Evolutionary conservation across 64 coral and sea anemone genomes (phyloP), one percentile per base, ranked within the genome.

Genomic region (Dendrophyllia cribrosa): DNA sequence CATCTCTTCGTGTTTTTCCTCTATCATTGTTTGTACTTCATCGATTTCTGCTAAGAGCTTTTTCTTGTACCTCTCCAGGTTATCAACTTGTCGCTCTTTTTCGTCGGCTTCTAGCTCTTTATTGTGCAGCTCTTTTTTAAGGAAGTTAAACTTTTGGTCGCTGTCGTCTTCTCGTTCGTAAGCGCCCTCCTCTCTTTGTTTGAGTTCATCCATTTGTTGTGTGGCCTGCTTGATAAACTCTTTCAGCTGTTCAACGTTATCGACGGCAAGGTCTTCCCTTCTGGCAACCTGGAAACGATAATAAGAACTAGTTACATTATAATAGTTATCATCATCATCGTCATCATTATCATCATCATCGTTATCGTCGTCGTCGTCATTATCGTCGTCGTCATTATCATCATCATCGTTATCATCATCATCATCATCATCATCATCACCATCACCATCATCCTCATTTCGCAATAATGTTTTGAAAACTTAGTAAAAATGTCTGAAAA

Each of bases 91-190:
- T 20, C 80, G 80, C 45, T 67, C 44, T 0, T 51, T 67, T 3
- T 84, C 80, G 8, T 84, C 80, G 8, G 80, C 80, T 50, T 64
- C 59, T 20, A 7, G 15, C 4, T 22, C 44, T 12, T 23, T 67
- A 43, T 43, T 67, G 44, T 68, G 80, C 9, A 68, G 4, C 21
- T 65, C 59, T 22, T 68, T 34, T 23, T 9, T n/a, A 3, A 84
- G 62, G 62, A 84, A 84, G 25, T 17, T 84, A 19, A 67, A 12
- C 62, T 84, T 84, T 68, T 68, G 43, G 44, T 84, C 80, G 62
- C 80, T 66, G 21, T 67, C 80, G 43, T 84, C 80, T 46, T 62
- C 80, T 48, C 80, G 65, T 44, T 84, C 80, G 62, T 49, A 67
- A 51, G 80, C 80, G 10, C 46, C 17, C 22, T 63, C 80, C 48